Percentiles rank a stretch among this genome's conserved stretches.
Conservation (phyloP, 2,797 vertebrate genomes). For the Phataginus tricuspis region DNA sequence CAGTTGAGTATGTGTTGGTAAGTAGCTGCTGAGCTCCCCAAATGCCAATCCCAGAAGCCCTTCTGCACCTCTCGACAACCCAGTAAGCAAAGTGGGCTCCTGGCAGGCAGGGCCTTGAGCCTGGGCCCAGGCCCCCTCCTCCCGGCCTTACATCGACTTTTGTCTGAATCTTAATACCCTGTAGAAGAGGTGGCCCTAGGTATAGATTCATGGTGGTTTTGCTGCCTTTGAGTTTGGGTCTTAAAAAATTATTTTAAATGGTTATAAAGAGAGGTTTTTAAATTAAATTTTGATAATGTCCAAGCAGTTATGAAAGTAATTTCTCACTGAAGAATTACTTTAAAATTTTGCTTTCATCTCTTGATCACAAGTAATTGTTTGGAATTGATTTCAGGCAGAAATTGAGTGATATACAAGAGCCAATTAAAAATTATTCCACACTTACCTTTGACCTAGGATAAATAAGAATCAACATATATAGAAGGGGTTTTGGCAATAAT, state of each 20-base stretch:
- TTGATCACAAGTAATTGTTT: background rate
- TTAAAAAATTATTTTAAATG: background rate
- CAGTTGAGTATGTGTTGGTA: background rate
- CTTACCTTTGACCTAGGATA: background rate
- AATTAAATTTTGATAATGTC: background rate
- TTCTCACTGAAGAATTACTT: background rate
- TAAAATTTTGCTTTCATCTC: background rate
- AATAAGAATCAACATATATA: background rate
- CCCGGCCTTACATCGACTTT: rapidly evolving
- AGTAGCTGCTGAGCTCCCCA: background rate
- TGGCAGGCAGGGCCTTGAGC: background rate
- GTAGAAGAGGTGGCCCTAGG: background rate
- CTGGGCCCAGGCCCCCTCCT: background rate
- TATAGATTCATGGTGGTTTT: background rate
- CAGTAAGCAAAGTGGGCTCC: background rate
- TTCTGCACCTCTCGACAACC: background rate
- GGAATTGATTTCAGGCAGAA: background rate
- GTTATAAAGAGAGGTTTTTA: background rate
- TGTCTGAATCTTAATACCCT: background rate
- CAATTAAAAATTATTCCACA: background rate
- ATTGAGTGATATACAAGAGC: background rate
- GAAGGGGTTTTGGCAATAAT: background rate
- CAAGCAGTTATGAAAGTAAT: background rate
- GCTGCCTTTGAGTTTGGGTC: background rate
- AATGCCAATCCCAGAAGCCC: too few species aligned